These are phyloP conservation scores for Apogon talboti DNA, from an alignment of 2,797 vertebrate genomes.

Conservation along the genomic window DNA sequence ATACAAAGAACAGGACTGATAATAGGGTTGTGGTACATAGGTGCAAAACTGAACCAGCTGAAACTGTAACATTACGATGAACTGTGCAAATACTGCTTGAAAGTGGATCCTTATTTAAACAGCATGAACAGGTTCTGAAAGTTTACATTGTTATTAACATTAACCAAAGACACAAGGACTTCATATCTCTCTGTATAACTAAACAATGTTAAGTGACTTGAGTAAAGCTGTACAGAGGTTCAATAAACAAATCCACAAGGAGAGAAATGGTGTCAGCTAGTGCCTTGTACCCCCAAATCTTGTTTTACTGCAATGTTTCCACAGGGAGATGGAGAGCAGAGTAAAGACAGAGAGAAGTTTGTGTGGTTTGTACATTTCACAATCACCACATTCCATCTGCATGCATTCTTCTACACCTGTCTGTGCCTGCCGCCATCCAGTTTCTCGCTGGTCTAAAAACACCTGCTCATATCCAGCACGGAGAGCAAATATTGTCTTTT, in stretches of 20 bases:
- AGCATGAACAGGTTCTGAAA: slow-evolving; percentile 37
- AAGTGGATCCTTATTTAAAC: slow-evolving; percentile 17
- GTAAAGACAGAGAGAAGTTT: slow-evolving; percentile 43
- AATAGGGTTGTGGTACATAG: not conserved
- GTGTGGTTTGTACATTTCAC: slow-evolving; percentile 69
- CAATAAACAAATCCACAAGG: not conserved
- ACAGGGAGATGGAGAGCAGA: slow-evolving; percentile 3
- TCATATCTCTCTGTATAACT: not conserved
- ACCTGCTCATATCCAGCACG: slow-evolving; percentile 31
- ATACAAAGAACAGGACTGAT: slow-evolving; percentile 7
- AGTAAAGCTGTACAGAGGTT: not conserved
- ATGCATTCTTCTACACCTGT: slow-evolving; percentile 70
- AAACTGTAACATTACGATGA: slow-evolving; percentile 5
- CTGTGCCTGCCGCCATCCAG: slow-evolving; percentile 59
- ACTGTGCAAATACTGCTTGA: slow-evolving; percentile 4
- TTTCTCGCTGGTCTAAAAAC: slow-evolving; percentile 29
- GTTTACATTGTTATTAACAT: slow-evolving; percentile 24
- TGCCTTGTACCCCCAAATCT: slow-evolving; percentile 40
- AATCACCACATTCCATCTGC: slow-evolving; percentile 81
- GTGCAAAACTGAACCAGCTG: slow-evolving; percentile 16
- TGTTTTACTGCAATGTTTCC: slow-evolving; percentile 11
- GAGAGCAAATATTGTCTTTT: not conserved
- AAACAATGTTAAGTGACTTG: not conserved
- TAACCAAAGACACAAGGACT: not conserved
- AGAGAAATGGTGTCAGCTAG: slow-evolving; percentile 24